These are phyloP conservation scores for Peucedramus taeniatus DNA, from an alignment of 2,113 vertebrate genomes.

Conservation along the genomic window DNA sequence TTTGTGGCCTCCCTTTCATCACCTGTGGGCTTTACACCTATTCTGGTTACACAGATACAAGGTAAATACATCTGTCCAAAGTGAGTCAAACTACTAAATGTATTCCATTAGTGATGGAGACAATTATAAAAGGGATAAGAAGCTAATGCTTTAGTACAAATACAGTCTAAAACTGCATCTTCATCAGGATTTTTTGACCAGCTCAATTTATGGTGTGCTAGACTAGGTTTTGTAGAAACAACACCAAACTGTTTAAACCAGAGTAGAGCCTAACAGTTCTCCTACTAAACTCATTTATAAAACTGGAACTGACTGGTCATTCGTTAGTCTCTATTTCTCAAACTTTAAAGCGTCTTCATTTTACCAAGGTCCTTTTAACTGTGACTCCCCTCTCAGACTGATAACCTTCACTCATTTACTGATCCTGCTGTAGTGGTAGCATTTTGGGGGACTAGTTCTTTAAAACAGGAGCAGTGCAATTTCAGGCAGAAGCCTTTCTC, in stretches of 20 bases:
- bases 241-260: neutral
- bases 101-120: neutral
- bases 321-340: neutral
- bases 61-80: neutral
- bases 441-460: neutral
- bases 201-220: neutral
- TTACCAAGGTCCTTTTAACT: neutral
- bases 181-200: neutral
- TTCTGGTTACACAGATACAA: neutral
- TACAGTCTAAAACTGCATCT: neutral
- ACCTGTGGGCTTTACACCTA: neutral
- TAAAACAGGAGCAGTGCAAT: neutral
- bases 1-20: neutral
- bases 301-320: neutral
- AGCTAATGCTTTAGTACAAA: neutral
- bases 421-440: neutral
- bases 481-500: neutral
- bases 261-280: neutral
- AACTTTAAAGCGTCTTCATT: neutral
- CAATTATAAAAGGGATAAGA: neutral
- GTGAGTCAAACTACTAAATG: neutral
- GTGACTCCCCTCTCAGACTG: neutral
- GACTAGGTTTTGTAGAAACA: neutral
- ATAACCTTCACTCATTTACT: neutral
- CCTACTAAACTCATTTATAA: neutral